Evolutionary conservation across 2,888 invertebrate genomes (phyloP).

Genomic region (Synanthedon andrenaeformis): DNA sequence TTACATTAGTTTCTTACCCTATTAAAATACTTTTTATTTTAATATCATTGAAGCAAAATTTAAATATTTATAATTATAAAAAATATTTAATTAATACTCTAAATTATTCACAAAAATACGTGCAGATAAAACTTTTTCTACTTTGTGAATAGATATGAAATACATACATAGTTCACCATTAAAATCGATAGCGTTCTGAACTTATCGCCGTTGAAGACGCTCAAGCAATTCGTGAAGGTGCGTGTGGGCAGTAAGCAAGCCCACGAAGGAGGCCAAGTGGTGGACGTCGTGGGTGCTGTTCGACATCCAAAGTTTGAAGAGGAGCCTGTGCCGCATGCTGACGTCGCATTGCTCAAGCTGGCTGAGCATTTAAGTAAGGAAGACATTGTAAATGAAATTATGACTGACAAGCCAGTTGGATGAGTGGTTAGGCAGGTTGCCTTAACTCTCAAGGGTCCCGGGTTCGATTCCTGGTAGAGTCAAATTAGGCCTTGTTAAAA

Average conservation of each 20-base stretch:
- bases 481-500: too few species aligned
- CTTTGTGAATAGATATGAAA: too few species aligned
- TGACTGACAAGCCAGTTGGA: not conserved
- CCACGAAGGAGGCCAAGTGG: constrained; percentile 44
- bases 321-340: constrained; percentile 60
- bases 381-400: not conserved
- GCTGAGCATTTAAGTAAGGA: constrained; percentile 36
- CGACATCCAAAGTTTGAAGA: constrained; percentile 62
- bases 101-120: too few species aligned
- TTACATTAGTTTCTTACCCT: too few species aligned
- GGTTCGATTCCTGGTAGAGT: not conserved
- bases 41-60: too few species aligned
- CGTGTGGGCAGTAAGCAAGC: constrained; percentile 44
- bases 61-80: too few species aligned
- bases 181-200: constrained; percentile 35
- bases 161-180: too few species aligned
- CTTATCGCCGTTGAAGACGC: constrained; percentile 43
- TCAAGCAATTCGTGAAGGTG: constrained; percentile 48
- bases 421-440: not conserved
- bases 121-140: too few species aligned
- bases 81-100: too few species aligned
- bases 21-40: too few species aligned
- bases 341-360: constrained; percentile 51
- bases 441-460: too few species aligned
- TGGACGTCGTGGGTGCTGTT: constrained; percentile 49